These are phyloP conservation scores for Vidua chalybeata DNA, from an alignment of 2,113 vertebrate genomes.

Conservation along the genomic window DNA sequence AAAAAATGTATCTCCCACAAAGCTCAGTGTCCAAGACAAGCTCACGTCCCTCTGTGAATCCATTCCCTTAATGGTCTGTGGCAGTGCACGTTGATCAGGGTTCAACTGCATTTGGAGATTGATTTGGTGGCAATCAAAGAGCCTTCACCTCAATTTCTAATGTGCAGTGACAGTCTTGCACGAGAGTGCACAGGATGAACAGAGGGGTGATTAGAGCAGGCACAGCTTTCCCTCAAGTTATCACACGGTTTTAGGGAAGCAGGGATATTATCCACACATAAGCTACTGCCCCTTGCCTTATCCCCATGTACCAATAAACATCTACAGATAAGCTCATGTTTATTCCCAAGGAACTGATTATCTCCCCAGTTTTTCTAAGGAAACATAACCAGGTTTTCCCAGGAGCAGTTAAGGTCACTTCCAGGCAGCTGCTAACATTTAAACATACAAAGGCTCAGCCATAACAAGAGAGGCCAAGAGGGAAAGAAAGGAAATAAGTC, in stretches of 20 bases:
- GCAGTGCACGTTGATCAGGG: neutral
- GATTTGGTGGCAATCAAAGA: neutral
- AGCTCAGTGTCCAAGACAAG: neutral
- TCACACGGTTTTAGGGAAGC: neutral
- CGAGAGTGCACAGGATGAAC: neutral
- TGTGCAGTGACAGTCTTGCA: neutral
- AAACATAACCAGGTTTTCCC: neutral
- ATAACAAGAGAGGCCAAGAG: neutral
- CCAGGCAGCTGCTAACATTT: neutral
- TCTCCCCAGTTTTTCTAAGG: neutral
- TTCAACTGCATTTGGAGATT: neutral
- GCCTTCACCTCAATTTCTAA: neutral
- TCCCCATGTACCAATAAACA: neutral
- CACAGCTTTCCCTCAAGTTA: neutral
- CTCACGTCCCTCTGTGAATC: neutral
- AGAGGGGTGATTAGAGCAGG: neutral
- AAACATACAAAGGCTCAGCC: neutral
- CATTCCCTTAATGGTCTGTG: rapidly evolving
- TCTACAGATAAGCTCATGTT: neutral
- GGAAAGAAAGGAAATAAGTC: neutral
- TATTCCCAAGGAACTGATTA: neutral
- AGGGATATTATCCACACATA: neutral
- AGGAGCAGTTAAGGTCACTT: neutral
- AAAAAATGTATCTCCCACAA: neutral
- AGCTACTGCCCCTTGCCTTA: neutral